Base-by-base conservation (phyloP, 2,797 vertebrate species). In the Chloroceryle amazona region DNA sequence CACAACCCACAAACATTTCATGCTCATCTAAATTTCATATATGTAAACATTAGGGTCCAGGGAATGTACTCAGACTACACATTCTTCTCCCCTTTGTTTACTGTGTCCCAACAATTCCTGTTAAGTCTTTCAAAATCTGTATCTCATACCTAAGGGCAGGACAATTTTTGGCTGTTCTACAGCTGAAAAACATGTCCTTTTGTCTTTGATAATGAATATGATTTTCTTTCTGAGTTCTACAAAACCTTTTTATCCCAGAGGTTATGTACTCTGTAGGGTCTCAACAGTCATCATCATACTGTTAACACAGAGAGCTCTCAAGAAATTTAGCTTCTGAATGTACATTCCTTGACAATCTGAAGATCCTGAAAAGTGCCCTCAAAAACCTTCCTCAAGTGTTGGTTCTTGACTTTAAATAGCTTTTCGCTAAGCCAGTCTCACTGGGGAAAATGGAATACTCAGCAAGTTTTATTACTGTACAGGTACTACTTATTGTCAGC, bases 381-480 rank as follows among this genome's bases (percentile, higher is more conserved):
- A 1, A 33, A 90, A 94, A 74, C 47, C 13, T 92, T 67, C n/a
- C 65, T 91, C 19, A 78, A 54, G 52, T 57, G n/a, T 44, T 81
- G 28, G 3, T 90, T 91, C 68, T 90, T 86, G 73, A 74, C 65
- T 96, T 91, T 46, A 78, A 85, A 74, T 78, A 78, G 16, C 78
- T 90, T 31, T 86, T 85, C 46, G 31, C 51, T 81, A 60, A 86
- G 29, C 10, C 22, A 49, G 17, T 72, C 49, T 78, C 44, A 26
- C 0, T 28, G 13, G 16, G n/a, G 37, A 49, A 86, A 90, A 67
- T 10, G 5, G 26, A 57, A 68, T 54, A 78, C 35, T 81, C 4
- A 14, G 21, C 2, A 19, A 39, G 14, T 75, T 72, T 83, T 71
- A 72, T 37, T 65, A 46, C 31, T 54, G 8, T 81, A 22, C 21